Percentiles rank a stretch among this genome's conserved stretches.
These are phyloP conservation scores for Elgonia sp. DNA, from an alignment of 2,888 invertebrate species.

Conservation along the genomic window DNA sequence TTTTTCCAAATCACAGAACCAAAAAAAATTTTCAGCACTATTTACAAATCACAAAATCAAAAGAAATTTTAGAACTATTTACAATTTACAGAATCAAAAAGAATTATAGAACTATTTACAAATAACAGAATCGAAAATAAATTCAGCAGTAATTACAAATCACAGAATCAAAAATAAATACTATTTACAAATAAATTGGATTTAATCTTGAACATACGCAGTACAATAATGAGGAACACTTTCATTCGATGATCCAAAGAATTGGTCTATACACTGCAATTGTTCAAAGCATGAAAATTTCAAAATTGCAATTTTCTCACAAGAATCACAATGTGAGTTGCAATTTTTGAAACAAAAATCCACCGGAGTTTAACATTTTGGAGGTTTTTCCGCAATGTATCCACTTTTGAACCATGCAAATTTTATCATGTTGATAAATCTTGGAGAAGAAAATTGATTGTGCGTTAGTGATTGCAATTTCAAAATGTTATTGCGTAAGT, in stretches of 20 bases:
- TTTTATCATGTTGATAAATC: constrained; percentile 61
- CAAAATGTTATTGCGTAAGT: constrained; percentile 66
- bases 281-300: constrained; percentile 9
- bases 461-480: constrained; percentile 62
- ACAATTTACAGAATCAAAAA: too few relatives aligned
- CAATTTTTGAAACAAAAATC: constrained; percentile 48
- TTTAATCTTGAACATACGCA: too few relatives aligned
- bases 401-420: constrained; percentile 73
- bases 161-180: too few relatives aligned
- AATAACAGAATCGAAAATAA: too few relatives aligned
- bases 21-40: too few relatives aligned
- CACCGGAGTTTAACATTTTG: constrained; percentile 50
- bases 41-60: too few relatives aligned
- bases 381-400: constrained; percentile 54
- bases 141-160: too few relatives aligned
- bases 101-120: too few relatives aligned
- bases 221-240: not conserved
- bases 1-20: too few relatives aligned
- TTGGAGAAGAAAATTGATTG: constrained; percentile 66
- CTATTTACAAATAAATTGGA: too few relatives aligned
- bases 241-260: not conserved
- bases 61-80: too few relatives aligned
- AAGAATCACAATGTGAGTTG: not conserved
- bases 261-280: not conserved
- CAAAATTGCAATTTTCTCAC: constrained; percentile 17